Evolutionary conservation across 2,797 vertebrate genomes (phyloP).

Genomic region (Propithecus perrieri): DNA sequence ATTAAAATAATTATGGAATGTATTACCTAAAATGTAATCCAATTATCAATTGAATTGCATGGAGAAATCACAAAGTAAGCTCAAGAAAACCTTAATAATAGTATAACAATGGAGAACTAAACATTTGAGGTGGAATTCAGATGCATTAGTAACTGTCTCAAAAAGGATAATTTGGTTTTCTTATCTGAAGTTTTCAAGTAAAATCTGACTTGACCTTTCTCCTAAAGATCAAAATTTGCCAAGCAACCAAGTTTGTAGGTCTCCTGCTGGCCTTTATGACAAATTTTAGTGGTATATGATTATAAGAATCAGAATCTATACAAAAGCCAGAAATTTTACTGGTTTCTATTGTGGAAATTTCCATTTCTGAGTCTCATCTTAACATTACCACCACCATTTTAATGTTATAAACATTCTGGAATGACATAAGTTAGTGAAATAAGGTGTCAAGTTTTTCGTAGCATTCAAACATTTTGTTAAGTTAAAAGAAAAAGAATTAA

Average conservation of each 20-base stretch:
- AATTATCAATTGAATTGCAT: not conserved
- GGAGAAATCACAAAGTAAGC: not conserved
- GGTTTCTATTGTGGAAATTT: slow-evolving; percentile 59
- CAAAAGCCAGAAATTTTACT: slow-evolving; percentile 41
- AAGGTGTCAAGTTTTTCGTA: not conserved
- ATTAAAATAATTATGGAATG: slow-evolving; percentile 15
- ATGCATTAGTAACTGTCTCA: not conserved
- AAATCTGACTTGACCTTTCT: slow-evolving; percentile 44
- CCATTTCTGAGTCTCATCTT: slow-evolving; percentile 41
- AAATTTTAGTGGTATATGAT: slow-evolving; percentile 34
- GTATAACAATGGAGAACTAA: not conserved
- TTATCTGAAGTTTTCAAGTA: slow-evolving; percentile 39
- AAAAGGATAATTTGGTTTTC: slow-evolving; percentile 12
- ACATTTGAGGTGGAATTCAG: slow-evolving; percentile 3
- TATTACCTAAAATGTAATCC: not conserved
- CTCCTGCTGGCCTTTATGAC: slow-evolving; percentile 1
- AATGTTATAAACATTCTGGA: slow-evolving; percentile 22
- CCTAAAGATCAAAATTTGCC: slow-evolving; percentile 58
- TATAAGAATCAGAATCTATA: slow-evolving; percentile 35
- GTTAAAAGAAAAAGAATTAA: slow-evolving; percentile 13
- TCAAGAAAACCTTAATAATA: not conserved
- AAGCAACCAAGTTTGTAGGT: slow-evolving; percentile 41
- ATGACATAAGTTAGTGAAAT: slow-evolving; percentile 7
- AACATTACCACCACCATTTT: not conserved
- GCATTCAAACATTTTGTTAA: not conserved